Evolutionary conservation across 2,888 invertebrate genomes (phyloP).

Genomic region (Hydraecia micacea): DNA sequence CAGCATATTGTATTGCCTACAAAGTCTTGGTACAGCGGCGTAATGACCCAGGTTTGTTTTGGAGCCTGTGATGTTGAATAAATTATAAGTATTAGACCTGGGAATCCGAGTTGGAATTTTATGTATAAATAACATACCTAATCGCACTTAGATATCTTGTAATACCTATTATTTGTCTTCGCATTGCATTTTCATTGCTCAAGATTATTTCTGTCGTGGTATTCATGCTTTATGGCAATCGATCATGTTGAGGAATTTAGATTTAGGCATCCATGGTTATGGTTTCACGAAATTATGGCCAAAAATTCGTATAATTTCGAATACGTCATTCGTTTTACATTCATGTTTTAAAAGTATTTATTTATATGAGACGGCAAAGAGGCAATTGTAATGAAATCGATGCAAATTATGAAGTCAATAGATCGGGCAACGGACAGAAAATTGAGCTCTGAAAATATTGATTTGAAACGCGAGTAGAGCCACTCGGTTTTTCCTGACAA

Average conservation of each 20-base stretch:
- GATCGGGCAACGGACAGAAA: conserved; percentile 21
- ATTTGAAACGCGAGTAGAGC: conserved; percentile 35
- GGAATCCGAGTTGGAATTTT: too few relatives aligned
- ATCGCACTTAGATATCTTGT: conserved; percentile 23
- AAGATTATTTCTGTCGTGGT: conserved; percentile 27
- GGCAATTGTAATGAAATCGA: conserved; percentile 12
- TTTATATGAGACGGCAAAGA: not conserved
- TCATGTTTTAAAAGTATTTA: conserved; percentile 9
- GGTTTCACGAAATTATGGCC: conserved; percentile 5
- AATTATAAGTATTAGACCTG: too few relatives aligned
- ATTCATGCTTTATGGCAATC: conserved; percentile 18
- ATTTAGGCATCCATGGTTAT: conserved; percentile 16
- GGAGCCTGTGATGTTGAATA: too few relatives aligned
- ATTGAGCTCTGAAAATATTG: conserved; percentile 40
- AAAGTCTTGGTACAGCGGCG: too few relatives aligned
- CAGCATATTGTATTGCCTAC: too few relatives aligned
- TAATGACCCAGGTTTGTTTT: too few relatives aligned
- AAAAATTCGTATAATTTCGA: conserved; percentile 19
- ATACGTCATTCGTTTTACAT: conserved; percentile 9
- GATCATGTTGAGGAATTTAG: conserved; percentile 20
- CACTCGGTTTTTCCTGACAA: conserved; percentile 7
- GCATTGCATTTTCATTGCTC: conserved; percentile 36
- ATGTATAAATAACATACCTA: conserved; percentile 6
- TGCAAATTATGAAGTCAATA: conserved; percentile 29
- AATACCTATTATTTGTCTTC: conserved; percentile 29